These are phyloP conservation scores for Auanema sp. DNA, from an alignment of 2,888 invertebrate genomes.

Conservation along the genomic window DNA sequence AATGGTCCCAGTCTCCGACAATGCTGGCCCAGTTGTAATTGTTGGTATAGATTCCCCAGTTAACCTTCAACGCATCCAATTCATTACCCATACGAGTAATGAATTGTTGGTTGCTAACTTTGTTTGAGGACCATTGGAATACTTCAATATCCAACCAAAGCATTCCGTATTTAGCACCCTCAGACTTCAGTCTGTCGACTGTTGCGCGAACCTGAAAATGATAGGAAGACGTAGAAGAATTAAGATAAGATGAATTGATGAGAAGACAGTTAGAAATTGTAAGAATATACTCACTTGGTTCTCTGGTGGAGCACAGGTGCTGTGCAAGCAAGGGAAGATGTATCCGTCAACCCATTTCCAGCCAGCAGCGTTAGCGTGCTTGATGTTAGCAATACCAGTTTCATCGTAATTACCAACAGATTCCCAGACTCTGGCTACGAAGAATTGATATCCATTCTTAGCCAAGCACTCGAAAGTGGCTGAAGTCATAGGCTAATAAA, in stretches of 20 bases:
- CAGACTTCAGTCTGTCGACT: constrained; percentile 16
- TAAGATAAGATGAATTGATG: not conserved
- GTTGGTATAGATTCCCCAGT: constrained; percentile 46
- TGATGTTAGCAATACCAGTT: constrained; percentile 46
- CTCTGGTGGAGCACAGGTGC: constrained; percentile 27
- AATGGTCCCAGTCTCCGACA: constrained; percentile 43
- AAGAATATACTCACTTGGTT: constrained; percentile 15
- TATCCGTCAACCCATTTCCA: constrained; percentile 37
- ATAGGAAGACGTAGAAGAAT: not conserved
- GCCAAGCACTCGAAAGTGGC: constrained; percentile 37
- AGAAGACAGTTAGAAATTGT: not conserved
- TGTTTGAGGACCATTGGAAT: constrained; percentile 38
- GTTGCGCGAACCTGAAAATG: constrained; percentile 17
- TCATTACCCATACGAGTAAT: constrained; percentile 35
- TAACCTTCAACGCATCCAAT: constrained; percentile 18
- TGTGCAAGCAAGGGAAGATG: constrained; percentile 36
- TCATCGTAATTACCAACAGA: constrained; percentile 35
- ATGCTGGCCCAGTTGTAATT: constrained; percentile 46
- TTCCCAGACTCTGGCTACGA: constrained; percentile 40
- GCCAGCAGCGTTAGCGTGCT: constrained; percentile 41
- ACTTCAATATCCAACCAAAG: constrained; percentile 43
- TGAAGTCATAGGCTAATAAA: constrained; percentile 28
- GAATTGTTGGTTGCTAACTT: constrained; percentile 36
- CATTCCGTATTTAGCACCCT: constrained; percentile 22
- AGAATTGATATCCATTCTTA: constrained; percentile 36